Evolutionary conservation across 2,888 invertebrate genomes (phyloP).

Genomic region (Sepiola atlantica): DNA sequence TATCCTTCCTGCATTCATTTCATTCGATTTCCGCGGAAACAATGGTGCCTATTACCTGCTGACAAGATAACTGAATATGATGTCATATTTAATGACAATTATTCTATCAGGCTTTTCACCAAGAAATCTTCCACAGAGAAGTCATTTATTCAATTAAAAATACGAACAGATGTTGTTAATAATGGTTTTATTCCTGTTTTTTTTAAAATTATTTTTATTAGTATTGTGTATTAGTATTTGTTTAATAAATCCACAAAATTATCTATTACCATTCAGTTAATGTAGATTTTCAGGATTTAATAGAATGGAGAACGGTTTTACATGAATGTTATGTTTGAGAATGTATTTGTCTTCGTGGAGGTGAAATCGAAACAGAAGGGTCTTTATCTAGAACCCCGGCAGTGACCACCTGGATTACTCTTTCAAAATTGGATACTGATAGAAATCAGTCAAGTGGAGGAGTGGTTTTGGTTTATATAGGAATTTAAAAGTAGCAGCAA

Average conservation of each 20-base stretch:
- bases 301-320: not conserved
- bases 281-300: not conserved
- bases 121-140: not conserved
- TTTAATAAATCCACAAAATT: not conserved
- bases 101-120: not conserved
- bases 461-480: not conserved
- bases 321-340: not conserved
- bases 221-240: not conserved
- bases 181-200: not conserved
- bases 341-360: not conserved
- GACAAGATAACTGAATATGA: not conserved
- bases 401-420: not conserved
- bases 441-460: not conserved
- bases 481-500: conserved; percentile 32
- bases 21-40: not conserved
- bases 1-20: not conserved
- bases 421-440: not conserved
- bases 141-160: not conserved
- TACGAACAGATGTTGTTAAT: not conserved
- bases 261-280: not conserved
- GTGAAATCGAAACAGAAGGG: not conserved
- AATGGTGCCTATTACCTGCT: not conserved
- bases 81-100: not conserved
- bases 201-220: too few relatives aligned
- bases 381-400: not conserved